phyloP scores from a whole-genome alignment of 2,113 vertebrate species.

The Philantomba maxwellii region DNA sequence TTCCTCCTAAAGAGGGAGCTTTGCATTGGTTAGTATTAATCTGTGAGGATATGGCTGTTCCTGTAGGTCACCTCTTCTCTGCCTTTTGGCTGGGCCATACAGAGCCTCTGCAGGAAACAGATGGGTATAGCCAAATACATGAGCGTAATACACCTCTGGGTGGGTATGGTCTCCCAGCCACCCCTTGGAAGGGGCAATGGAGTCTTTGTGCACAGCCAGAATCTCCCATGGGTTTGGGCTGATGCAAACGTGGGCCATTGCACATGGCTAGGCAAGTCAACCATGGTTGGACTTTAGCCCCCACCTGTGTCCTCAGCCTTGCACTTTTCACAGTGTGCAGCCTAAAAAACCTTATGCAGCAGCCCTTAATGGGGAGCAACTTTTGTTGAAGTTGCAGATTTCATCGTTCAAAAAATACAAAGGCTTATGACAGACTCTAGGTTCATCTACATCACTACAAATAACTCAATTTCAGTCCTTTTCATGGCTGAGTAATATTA shows the following conservation, averaged over 20 bases:
- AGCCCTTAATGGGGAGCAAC: too few species aligned
- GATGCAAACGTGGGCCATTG: not conserved
- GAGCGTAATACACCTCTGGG: not conserved
- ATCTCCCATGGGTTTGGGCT: not conserved
- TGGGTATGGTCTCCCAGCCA: not conserved
- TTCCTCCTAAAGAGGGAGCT: not conserved
- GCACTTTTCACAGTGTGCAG: not conserved
- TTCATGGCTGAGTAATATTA: not conserved
- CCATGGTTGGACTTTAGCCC: not conserved
- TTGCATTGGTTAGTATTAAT: not conserved
- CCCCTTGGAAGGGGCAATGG: not conserved
- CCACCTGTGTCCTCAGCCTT: not conserved
- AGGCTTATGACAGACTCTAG: not conserved
- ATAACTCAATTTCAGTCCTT: not conserved
- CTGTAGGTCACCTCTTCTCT: not conserved
- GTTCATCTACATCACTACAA: not conserved
- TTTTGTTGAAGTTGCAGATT: not conserved
- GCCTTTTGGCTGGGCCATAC: not conserved
- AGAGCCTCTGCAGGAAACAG: not conserved
- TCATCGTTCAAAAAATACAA: not conserved
- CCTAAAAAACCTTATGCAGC: not conserved
- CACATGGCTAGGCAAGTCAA: not conserved
- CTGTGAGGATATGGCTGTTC: not conserved
- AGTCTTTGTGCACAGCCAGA: not conserved
- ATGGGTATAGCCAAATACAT: not conserved